Evolutionary conservation across 2,797 vertebrate species (phyloP), one percentile per base, ranked within the genome.

Genomic region (Buceros bicornis): DNA sequence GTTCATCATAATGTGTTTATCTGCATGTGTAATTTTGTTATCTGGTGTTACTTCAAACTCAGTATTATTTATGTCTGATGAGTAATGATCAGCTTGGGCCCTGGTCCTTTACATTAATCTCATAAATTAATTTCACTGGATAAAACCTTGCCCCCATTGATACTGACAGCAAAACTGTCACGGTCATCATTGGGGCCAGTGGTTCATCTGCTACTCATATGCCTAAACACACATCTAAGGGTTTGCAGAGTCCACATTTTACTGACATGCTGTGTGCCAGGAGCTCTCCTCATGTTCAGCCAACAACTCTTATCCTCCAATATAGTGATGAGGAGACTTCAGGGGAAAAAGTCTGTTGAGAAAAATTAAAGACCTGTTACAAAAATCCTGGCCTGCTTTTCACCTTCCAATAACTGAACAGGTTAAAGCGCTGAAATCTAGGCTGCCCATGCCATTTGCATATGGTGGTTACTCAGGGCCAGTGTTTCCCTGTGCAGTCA

Each of bases 21-120:
- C 96, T 98, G 90, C 94, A 97, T 95, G 62, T 82, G 40, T 95
- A 91, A 96, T 96, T 96, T 94, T 88, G 91, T 91, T 95, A 95
- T 95, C 95, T 90, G 45, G 71, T n/a, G 8, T 90, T 97, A 94
- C 78, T 97, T 90, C 73, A 79, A 84, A 74, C 57, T 80, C 37
- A 21, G 12, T 91, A 76, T 89, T 89, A 70, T 19, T 93, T 1
- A 77, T 91, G 93, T 94, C 43, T 91, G 40, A 90, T 76, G 35
- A 91, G 45, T 47, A 80, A 92, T 89, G 58, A 70, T 91, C 48
- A 83, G 51, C 86, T 76, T 90, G 43, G 82, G 9, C 29, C 50
- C 31, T 66, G 18, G 8, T 53, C 13, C 21, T 87, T 84, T 57
- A 72, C 15, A 57, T 42, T 53, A 69, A 82, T 62, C 35, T 88